Base-by-base conservation (phyloP, 2,888 invertebrate genomes). In the Acrobasis suavella region DNA sequence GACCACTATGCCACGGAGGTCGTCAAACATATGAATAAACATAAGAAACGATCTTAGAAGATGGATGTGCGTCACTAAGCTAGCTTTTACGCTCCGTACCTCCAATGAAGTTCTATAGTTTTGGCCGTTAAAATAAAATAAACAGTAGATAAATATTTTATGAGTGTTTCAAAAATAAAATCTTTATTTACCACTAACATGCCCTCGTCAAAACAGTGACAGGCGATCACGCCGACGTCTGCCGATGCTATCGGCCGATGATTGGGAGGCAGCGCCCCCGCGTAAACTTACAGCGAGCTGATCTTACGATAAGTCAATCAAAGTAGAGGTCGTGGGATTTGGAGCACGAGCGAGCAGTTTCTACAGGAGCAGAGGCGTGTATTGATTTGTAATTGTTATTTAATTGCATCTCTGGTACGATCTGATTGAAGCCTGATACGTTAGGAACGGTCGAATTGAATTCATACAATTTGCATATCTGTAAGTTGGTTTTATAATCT, bases 281-380 rank as follows among this genome's bases (percentile, higher is more conserved):
- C 81, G 79, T 79, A 77, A 81, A 81, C 77, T 75, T 69, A 69
- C 69, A 62, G 60, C 65, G 55, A 68, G 70, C 71, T 68, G 84
- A 88, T 88, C 77, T 65, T 51, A 69, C 71, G 88, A 88, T 89
- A 87, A 86, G 85, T 88, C 88, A 87, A 85, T 84, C 84, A 82
- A 75, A 75, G 67, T 68, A 71, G 70, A 69, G 71, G 72, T 67
- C 74, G 73, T 76, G 74, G 72, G 75, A 75, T 74, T 72, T 73
- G 68, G 72, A 69, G 73, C 72, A 64, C 67, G 49, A 60, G 71
- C 67, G 69, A 69, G 67, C 71, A 58, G 69, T 65, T 61, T 49
- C 61, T 55, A 66, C 65, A 59, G 52, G 54, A 64, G 55, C 65
- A 50, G 54, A 58, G 60, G 50, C 62, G 63, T 62, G 58, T 15